Evolutionary conservation across 2,797 vertebrate species (phyloP), one percentile per base, ranked within the genome.

Genomic region (Paedocypris micromegethes): DNA sequence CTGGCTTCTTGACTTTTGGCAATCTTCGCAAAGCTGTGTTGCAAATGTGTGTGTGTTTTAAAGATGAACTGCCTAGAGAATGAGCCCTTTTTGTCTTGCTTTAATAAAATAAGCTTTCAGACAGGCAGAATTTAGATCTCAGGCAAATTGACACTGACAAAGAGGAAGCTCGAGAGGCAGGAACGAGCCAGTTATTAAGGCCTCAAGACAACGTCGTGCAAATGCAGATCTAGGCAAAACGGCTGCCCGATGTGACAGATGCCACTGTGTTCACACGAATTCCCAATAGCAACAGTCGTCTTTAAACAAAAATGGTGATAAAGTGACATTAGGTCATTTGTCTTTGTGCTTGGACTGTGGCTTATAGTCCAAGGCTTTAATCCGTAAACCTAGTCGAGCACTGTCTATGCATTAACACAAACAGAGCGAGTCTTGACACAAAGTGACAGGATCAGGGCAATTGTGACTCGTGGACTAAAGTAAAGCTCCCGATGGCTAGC

Each of bases 381-480:
- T 51, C 56, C 6, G 2, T 38, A 38, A 57, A 64, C 6, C 62
- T 56, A 43, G 4, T 61, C 41, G 58, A 44, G 53, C 50, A 6
- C 49, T 52, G 58, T 42, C 58, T 48, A 69, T 49, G 67, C 38
- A 5, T 56, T 67, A 80, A 81, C 81, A 84, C 77, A 60, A 72
- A 61, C 57, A 43, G 39, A 45, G 58, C 44, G 51, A 56, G 73
- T 66, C 79, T 84, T 78, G 63, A 62, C 63, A 52, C 64, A 50
- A 68, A 68, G 75, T 72, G 69, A 46, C 72, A 74, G 71, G 71
- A 82, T 78, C 77, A 74, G 72, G 81, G 78, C 68, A 79, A 82
- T 82, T 83, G 79, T 81, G 79, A 85, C 75, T 81, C 57, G 64
- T 76, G 82, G 81, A 79, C 77, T 78, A 73, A 82, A 84, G 83